phyloP scores from a whole-genome alignment of 2,797 vertebrate genomes.

The Lepilemur ruficaudatus region DNA sequence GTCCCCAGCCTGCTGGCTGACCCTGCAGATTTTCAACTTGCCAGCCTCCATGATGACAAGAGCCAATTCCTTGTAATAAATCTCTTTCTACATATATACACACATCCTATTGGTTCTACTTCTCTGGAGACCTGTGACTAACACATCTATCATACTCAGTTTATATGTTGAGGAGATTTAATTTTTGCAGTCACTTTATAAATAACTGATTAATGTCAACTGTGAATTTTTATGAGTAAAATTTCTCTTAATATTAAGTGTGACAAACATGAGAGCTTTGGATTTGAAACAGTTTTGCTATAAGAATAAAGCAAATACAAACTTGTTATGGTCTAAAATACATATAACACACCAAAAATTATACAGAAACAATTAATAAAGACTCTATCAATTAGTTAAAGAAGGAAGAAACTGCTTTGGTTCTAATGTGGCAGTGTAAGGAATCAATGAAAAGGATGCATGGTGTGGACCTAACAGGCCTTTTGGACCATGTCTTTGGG shows the following conservation, averaged over 20 bases:
- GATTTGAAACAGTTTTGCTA: not conserved
- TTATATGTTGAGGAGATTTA: not conserved
- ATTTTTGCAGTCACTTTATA: not conserved
- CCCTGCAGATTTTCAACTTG: not conserved
- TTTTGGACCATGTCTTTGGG: not conserved
- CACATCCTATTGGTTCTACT: not conserved
- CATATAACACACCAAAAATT: not conserved
- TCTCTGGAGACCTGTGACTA: not conserved
- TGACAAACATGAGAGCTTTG: not conserved
- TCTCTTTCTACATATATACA: not conserved
- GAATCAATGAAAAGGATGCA: not conserved
- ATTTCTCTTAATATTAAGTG: not conserved
- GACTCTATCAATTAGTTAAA: not conserved
- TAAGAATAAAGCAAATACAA: not conserved
- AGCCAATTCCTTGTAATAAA: not conserved
- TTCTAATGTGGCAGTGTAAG: not conserved
- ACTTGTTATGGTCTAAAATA: not conserved
- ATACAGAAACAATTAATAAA: not conserved
- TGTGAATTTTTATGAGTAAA: not conserved
- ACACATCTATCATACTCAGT: not conserved
- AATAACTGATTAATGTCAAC: not conserved
- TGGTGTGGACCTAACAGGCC: not conserved
- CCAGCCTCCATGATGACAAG: not conserved
- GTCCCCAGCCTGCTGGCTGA: not conserved
- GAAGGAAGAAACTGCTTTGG: not conserved